Percentiles rank a stretch among this genome's conserved stretches.
Evolutionary conservation across 2,888 invertebrate species (phyloP).

Genomic region (Pecten maximus): DNA sequence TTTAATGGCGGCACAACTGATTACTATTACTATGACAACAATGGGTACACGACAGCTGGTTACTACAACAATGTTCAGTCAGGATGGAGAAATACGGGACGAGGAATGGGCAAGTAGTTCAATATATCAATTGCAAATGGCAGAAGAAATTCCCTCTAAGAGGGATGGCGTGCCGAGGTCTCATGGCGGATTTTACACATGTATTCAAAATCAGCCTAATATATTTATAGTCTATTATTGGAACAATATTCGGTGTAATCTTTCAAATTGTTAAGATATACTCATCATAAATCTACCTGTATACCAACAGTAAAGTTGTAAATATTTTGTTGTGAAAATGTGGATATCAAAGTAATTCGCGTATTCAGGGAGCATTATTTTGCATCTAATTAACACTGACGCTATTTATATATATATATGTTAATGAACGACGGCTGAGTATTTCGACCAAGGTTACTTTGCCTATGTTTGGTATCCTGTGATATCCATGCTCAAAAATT

Average conservation of each 20-base stretch:
- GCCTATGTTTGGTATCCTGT: too few species aligned
- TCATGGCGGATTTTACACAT: background rate
- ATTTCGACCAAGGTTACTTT: too few species aligned
- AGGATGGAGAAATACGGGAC: background rate
- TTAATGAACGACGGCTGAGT: too few species aligned
- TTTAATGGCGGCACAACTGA: background rate
- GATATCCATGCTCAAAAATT: too few species aligned
- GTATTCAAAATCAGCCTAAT: background rate
- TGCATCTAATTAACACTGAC: too few species aligned
- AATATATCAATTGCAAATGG: background rate
- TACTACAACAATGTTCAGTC: background rate
- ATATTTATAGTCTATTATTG: background rate
- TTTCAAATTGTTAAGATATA: background rate
- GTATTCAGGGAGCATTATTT: too few species aligned
- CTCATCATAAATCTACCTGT: background rate
- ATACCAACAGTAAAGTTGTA: too few species aligned
- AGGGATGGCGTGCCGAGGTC: background rate
- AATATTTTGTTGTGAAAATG: too few species aligned
- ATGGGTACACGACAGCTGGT: background rate
- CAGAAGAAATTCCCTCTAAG: background rate
- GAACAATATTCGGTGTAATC: background rate
- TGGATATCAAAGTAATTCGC: too few species aligned
- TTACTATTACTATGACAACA: background rate
- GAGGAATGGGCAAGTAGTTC: background rate
- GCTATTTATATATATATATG: too few species aligned